Percentiles rank a stretch among this genome's conserved stretches.
phyloP scores from a whole-genome alignment of 2,797 vertebrate genomes.

The Chromis chromis region DNA sequence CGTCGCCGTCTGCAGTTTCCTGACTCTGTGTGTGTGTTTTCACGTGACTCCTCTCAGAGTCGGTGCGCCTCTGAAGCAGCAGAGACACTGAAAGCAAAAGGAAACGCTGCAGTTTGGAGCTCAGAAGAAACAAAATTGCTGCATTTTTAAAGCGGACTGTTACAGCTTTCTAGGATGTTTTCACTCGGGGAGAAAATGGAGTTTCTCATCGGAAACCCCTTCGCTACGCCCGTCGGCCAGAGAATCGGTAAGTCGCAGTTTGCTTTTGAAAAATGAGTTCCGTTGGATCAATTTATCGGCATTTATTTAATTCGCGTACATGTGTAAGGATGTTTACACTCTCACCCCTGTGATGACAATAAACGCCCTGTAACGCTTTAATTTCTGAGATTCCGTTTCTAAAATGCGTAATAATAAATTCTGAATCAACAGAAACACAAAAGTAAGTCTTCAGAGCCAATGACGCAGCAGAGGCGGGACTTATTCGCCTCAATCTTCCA shows the following conservation, averaged over 20 bases:
- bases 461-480: slow-evolving; percentile 41
- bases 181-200: slow-evolving; percentile 80
- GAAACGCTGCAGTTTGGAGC: slow-evolving; percentile 19
- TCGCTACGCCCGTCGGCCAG: slow-evolving; percentile 86
- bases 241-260: slow-evolving; percentile 81
- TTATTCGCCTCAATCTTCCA: fast-evolving
- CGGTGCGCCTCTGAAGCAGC: slow-evolving; percentile 38
- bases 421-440: slow-evolving; percentile 19
- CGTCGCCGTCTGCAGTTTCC: slow-evolving; percentile 32
- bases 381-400: fast-evolving
- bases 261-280: slow-evolving; percentile 18
- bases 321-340: not conserved
- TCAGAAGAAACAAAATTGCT: not conserved
- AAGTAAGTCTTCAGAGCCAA: slow-evolving; percentile 27
- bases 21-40: slow-evolving; percentile 33
- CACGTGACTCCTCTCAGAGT: slow-evolving; percentile 76
- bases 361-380: not conserved
- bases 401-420: not conserved
- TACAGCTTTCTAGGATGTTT: slow-evolving; percentile 62
- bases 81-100: slow-evolving; percentile 30
- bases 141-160: fast-evolving
- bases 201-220: slow-evolving; percentile 82
- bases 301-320: not conserved
- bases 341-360: no score
- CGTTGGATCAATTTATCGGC: not conserved